phyloP scores from a whole-genome alignment of 2,113 vertebrate genomes.

The Neomonachus schauinslandi region DNA sequence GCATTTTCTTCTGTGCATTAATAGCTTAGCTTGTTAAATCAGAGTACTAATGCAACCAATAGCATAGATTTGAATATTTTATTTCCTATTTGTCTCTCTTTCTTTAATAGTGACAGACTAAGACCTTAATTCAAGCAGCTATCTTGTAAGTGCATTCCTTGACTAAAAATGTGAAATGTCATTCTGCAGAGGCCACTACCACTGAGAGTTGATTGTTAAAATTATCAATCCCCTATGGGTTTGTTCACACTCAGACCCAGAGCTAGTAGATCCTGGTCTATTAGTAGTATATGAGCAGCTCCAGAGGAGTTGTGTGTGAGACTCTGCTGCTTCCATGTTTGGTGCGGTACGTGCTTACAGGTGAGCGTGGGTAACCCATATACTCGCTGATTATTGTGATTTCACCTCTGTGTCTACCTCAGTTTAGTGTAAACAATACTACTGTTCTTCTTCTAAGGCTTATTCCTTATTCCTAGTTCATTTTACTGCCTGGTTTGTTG shows the following conservation, averaged over 20 bases:
- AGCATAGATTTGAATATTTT: background rate
- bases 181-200: background rate
- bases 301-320: rapidly evolving
- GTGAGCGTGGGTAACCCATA: rapidly evolving
- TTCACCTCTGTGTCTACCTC: background rate
- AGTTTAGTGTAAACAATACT: background rate
- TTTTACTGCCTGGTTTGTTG: background rate
- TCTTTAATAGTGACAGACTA: background rate
- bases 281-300: background rate
- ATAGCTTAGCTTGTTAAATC: background rate
- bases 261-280: background rate
- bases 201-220: background rate
- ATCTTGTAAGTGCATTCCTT: background rate
- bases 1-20: background rate
- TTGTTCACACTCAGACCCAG: background rate
- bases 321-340: background rate
- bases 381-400: background rate
- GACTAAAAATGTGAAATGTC: background rate
- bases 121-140: background rate
- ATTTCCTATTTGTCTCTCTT: background rate
- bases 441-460: background rate
- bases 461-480: background rate
- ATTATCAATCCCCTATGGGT: background rate
- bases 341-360: rapidly evolving
- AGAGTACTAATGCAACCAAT: background rate